Base-by-base conservation (phyloP, 1,140 invertebrate genomes). In the Yoshiicerus persimilis region DNA sequence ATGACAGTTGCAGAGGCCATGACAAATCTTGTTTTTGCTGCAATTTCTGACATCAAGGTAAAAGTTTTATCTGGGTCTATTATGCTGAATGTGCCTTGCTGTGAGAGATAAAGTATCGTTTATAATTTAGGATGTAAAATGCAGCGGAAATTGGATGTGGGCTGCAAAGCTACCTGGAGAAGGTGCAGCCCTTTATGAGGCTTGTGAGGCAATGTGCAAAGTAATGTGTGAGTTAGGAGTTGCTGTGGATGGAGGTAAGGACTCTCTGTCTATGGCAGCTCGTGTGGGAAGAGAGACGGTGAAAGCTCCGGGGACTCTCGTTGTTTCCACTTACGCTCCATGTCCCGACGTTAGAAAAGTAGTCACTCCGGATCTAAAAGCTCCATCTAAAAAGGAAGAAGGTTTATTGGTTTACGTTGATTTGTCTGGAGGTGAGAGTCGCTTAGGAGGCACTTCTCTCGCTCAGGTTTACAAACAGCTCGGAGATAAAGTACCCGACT, bases 81-180 rank as follows among this genome's bases (percentile, higher is more conserved):
- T n/a, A n/a, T 27, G 41, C 62, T 23, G 20, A 20, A 5, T 64
- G n/a, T n/a, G n/a, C n/a, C n/a, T n/a, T n/a, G n/a, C n/a, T n/a
- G n/a, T n/a, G n/a, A n/a, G 39, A 41, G 13, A 41, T 41, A 41
- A 8, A 8, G 6, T 6, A 41, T 41, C 39, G 13, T 41, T 6
- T 41, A 47, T 47, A 4, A 47, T 20, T 2, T 89, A 95, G 92
- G 98, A 99, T 93, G 95, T 99, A 10, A 99, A 99, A 93, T 99
- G 98, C 92, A 98, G 97, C 88, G 98, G 97, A 4, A 99, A 99
- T 93, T 99, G 98, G 98, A 99, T 99, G 98, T 99, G 98, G 98
- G 95, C 98, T 4, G 98, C 98, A 9, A 99, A 99, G 93, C 93
- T 98, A 20, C 95, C 96, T 0, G 97, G 96, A 0, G 98, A 99